Percentiles rank a stretch among this genome's conserved stretches.
phyloP scores from a whole-genome alignment of 2,113 vertebrate genomes.

The Phainopepla nitens region DNA sequence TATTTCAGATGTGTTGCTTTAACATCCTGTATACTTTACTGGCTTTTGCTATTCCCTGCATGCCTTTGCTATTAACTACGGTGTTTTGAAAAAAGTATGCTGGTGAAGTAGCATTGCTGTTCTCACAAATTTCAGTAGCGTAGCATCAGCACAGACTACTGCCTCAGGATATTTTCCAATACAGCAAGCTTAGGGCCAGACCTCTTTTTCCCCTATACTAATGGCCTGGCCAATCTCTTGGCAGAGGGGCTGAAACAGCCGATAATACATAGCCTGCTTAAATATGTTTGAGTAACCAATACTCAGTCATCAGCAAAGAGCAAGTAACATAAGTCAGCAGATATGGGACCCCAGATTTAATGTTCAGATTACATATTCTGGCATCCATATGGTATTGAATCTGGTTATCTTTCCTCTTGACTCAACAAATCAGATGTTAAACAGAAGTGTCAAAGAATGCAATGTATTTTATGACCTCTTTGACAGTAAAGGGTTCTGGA shows the following conservation, averaged over 20 bases:
- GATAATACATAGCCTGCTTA: neutral
- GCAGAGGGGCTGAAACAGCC: neutral
- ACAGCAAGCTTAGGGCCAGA: neutral
- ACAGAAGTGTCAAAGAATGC: neutral
- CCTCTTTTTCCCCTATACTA: neutral
- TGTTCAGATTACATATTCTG: neutral
- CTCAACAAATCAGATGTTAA: neutral
- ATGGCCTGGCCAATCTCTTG: neutral
- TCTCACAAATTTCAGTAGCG: neutral
- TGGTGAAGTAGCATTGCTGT: neutral
- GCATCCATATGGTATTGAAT: neutral
- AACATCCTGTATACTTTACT: neutral
- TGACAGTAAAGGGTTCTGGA: neutral
- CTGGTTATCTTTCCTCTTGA: neutral
- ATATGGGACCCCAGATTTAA: neutral
- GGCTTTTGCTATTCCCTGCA: neutral
- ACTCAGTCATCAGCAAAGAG: neutral
- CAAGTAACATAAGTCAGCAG: neutral
- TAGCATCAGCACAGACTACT: neutral
- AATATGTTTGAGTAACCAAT: conserved; percentile 2
- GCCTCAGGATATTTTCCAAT: conserved; percentile 45
- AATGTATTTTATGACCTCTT: neutral
- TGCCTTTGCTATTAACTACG: neutral
- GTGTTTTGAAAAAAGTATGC: neutral
- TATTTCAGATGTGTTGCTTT: conserved; percentile 2